A percentile compares a stretch with the other conserved stretches of the same genome.
Evolutionary conservation across 2,113 vertebrate species (phyloP).

Genomic region (Uria aalge): DNA sequence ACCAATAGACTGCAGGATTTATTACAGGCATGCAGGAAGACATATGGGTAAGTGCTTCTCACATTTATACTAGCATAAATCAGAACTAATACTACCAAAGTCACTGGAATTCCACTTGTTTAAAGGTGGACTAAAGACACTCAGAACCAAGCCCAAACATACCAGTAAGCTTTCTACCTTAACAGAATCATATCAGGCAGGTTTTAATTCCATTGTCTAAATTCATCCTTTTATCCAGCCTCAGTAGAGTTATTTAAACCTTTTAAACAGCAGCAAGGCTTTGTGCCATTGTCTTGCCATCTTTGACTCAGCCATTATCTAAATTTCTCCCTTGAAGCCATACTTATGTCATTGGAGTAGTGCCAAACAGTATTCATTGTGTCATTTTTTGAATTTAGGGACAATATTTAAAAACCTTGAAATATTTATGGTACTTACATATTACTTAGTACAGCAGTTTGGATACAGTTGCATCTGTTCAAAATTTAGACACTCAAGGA

Average conservation of each 20-base stretch:
- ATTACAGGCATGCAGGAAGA: conserved; percentile 20
- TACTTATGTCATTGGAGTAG: neutral
- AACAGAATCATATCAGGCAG: neutral
- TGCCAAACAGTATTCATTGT: neutral
- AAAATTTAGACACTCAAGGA: neutral
- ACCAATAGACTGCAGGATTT: conserved; percentile 13
- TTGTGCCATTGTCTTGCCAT: neutral
- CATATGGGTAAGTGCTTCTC: conserved; percentile 6
- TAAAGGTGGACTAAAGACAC: neutral
- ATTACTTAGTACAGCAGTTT: neutral
- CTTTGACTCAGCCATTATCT: neutral
- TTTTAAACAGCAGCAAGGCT: neutral
- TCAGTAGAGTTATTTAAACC: neutral
- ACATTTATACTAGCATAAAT: conserved; percentile 39
- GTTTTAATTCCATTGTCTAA: neutral
- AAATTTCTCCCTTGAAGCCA: neutral
- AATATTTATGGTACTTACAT: neutral
- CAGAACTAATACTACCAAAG: neutral
- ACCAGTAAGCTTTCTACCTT: neutral
- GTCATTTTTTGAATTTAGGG: neutral
- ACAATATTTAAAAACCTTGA: neutral
- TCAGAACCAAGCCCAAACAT: neutral
- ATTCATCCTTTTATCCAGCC: neutral
- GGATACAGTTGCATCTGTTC: neutral
- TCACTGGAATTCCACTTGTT: neutral